Evolutionary conservation across 1,140 invertebrate genomes (phyloP), one percentile per base, ranked within the genome.

Genomic region (Drosophila varians): DNA sequence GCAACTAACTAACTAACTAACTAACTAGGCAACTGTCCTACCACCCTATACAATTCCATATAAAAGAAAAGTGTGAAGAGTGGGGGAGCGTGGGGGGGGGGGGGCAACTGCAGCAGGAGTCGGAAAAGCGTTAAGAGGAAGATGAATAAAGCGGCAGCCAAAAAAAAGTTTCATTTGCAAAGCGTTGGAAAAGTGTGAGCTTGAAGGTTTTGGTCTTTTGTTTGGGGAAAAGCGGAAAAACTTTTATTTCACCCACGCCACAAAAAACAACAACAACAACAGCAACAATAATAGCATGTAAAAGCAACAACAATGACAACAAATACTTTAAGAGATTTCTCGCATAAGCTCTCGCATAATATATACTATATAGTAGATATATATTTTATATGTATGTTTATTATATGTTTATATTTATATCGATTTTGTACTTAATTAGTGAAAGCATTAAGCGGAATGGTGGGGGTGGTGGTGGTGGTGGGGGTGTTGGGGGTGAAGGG

Each of bases 161-260:
- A 62, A 62, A 62, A 62, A 61, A 62, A 62, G 40, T 64, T 64
- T 52, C 60, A 60, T 61, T 52, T 60, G 58, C 26, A 55, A 64
- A 38, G 4, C 12, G 31, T 36, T 2, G 12, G 31, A 12, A n/a
- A n/a, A n/a, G n/a, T n/a, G n/a, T n/a, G n/a, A n/a, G 28, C 28
- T 16, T 38, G 34, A 38, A 38, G 34, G 34, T 16, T 38, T 8
- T 38, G 4, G 34, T 16, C 7, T 16, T 38, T 38, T 16, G 34
- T 38, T 38, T 38, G 26, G 54, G 58, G 40, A 23, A 19, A 31
- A 25, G 58, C 53, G 60, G 40, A 60, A 58, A 60, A 62, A 62
- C 60, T 60, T 47, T 61, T 64, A 16, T 47, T 42, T 46, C 54
- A 11, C 36, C 49, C 49, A 52, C 49, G 12, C 49, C 23, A 21